Evolutionary conservation across 2,113 vertebrate species (phyloP).

Genomic region (Sander lucioperca): DNA sequence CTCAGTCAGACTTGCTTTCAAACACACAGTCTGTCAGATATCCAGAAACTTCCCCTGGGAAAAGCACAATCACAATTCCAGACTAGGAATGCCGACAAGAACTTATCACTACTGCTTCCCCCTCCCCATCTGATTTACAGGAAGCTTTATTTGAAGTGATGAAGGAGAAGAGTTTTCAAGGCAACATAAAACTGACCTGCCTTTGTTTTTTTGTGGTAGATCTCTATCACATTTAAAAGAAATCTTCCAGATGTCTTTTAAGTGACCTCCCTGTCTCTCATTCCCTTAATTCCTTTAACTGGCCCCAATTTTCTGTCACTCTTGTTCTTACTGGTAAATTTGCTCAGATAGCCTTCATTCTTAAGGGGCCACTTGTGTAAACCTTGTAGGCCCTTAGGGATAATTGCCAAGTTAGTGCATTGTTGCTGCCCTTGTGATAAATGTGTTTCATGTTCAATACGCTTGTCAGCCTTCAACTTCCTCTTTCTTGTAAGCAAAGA

Average conservation of each 20-base stretch:
- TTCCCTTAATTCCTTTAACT: slow-evolving; percentile 20
- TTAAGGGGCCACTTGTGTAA: slow-evolving; percentile 41
- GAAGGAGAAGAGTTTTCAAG: slow-evolving; percentile 16
- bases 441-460: slow-evolving; percentile 28
- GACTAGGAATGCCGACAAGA: slow-evolving; percentile 36
- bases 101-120: slow-evolving; percentile 25
- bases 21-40: slow-evolving; percentile 20
- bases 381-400: slow-evolving; percentile 21
- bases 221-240: slow-evolving; percentile 6
- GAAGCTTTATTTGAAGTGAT: slow-evolving; percentile 22
- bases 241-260: slow-evolving; percentile 20
- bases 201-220: slow-evolving; percentile 9
- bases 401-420: slow-evolving; percentile 58
- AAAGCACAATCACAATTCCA: slow-evolving; percentile 47
- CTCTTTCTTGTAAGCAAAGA: not conserved
- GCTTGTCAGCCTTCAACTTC: slow-evolving; percentile 3
- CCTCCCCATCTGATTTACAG: slow-evolving; percentile 35
- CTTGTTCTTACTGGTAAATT: slow-evolving; percentile 10
- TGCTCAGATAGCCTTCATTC: slow-evolving; percentile 27
- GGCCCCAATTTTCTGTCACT: slow-evolving; percentile 9
- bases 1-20: not conserved
- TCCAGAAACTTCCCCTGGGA: slow-evolving; percentile 6
- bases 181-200: slow-evolving; percentile 3
- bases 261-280: not conserved
- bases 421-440: slow-evolving; percentile 32